Conservation (phyloP, 2,113 vertebrate species). For the Oophaga pumilio region DNA sequence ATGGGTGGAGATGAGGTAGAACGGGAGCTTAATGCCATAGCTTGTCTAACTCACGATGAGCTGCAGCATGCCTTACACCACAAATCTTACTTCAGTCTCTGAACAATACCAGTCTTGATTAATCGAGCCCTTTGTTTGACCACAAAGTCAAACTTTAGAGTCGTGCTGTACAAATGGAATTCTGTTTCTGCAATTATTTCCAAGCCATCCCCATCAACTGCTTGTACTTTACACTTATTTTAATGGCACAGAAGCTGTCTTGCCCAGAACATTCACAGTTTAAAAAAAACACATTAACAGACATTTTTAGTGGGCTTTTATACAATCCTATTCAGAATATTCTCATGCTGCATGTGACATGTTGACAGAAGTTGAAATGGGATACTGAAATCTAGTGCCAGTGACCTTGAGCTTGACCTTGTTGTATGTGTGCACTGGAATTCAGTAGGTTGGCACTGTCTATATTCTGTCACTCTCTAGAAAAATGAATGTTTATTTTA, state of each 20-base stretch:
- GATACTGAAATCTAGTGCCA: neutral
- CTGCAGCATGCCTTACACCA: no score
- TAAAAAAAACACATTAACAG: neutral
- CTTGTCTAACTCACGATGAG: no score
- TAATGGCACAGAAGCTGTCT: neutral
- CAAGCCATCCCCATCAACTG: no score
- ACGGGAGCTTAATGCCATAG: no score
- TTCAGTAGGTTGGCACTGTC: conserved; percentile 16
- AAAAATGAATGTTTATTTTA: conserved; percentile 32
- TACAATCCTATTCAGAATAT: neutral
- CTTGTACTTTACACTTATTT: neutral
- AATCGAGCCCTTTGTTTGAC: no score
- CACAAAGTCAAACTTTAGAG: no score
- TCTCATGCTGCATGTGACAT: neutral
- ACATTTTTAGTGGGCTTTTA: neutral
- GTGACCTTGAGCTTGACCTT: neutral
- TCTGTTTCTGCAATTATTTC: no score
- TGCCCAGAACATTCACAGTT: neutral
- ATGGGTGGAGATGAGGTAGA: no score
- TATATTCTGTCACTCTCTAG: conserved; percentile 2
- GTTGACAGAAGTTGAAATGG: neutral
- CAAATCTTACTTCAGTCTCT: no score
- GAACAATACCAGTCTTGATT: no score
- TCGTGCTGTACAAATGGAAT: no score
- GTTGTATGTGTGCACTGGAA: neutral